A percentile compares a stretch with the other conserved stretches of the same genome.
These are phyloP conservation scores for Acrobeloides nanus DNA, from an alignment of 2,888 invertebrate genomes.

Conservation along the genomic window DNA sequence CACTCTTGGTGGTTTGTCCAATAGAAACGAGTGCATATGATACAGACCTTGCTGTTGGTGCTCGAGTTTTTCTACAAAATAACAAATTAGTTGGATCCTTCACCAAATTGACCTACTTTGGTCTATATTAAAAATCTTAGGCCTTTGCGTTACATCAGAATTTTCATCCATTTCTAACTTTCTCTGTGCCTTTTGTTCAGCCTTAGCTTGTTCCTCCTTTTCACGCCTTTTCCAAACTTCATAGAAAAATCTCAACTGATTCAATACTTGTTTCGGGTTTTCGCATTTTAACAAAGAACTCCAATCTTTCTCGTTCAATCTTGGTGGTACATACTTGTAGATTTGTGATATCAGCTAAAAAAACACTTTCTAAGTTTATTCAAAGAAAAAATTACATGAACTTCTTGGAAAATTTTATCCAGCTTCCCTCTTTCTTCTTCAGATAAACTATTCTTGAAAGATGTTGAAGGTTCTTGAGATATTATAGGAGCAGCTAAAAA, in stretches of 20 bases:
- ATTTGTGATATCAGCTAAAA: slow-evolving; percentile 22
- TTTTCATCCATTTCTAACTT: slow-evolving; percentile 4
- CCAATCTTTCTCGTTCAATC: slow-evolving; percentile 19
- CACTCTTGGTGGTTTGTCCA: slow-evolving; percentile 19
- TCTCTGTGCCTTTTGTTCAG: slow-evolving; percentile 3
- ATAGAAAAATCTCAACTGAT: slow-evolving; percentile 29
- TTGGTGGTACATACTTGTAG: slow-evolving; percentile 17
- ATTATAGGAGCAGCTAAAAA: too few species aligned
- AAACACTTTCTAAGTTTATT: too few species aligned
- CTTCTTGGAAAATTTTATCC: too few species aligned
- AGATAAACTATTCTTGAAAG: too few species aligned
- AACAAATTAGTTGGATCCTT: background rate
- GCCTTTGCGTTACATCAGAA: too few species aligned
- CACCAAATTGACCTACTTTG: background rate
- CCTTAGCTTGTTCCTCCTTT: slow-evolving; percentile 8
- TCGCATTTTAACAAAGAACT: slow-evolving; percentile 9
- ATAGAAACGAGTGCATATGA: too few species aligned
- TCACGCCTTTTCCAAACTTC: slow-evolving; percentile 13
- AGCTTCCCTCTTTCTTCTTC: too few species aligned
- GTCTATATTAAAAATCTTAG: too few species aligned
- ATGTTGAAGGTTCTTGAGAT: too few species aligned
- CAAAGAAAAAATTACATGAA: too few species aligned
- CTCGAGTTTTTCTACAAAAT: too few species aligned
- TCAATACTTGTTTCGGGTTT: slow-evolving; percentile 26
- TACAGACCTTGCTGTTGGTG: too few species aligned